Conservation (phyloP, 2,113 vertebrate species). For the Microcebus jonahi region DNA sequence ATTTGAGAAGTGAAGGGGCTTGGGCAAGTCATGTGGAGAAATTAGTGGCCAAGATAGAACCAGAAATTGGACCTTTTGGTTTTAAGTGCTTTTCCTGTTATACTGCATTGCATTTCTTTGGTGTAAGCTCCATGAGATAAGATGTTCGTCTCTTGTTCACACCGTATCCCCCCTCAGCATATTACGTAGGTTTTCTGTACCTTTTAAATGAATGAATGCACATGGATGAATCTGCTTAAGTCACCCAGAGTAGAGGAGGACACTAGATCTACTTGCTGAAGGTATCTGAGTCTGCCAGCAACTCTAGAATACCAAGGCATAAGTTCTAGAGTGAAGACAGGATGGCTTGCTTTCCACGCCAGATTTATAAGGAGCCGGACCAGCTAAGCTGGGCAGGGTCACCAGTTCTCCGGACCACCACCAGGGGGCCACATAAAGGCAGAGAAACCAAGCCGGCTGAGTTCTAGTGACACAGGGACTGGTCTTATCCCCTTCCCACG, state of each 20-base stretch:
- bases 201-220: background rate
- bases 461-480: background rate
- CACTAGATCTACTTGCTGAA: background rate
- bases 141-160: background rate
- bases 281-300: background rate
- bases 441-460: rapidly evolving
- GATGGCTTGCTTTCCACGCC: background rate
- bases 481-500: background rate
- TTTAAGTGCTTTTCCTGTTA: background rate
- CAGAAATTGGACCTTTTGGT: background rate
- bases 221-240: background rate
- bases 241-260: background rate
- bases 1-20: background rate
- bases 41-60: background rate
- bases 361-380: background rate
- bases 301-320: background rate
- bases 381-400: background rate
- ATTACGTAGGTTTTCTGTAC: background rate
- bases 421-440: background rate
- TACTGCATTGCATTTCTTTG: background rate
- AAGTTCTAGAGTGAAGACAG: background rate
- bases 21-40: background rate
- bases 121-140: background rate
- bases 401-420: background rate
- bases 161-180: too few relatives aligned